phyloP scores from a whole-genome alignment of 2,888 invertebrate genomes.

The Chironomus tentans region DNA sequence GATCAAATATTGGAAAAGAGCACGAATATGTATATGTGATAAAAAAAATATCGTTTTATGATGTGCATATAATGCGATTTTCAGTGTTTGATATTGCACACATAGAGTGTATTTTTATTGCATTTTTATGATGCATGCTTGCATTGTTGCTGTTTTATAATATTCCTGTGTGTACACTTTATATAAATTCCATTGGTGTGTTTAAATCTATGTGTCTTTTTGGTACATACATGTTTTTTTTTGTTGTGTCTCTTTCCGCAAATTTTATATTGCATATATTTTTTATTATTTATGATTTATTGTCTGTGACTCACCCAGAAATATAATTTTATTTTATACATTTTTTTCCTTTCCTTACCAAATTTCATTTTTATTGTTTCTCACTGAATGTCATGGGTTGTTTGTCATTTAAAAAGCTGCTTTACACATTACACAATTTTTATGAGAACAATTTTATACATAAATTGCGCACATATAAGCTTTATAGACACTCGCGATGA shows the following conservation, averaged over 20 bases:
- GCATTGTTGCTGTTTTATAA: not conserved
- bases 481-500: too few species aligned
- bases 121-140: conserved; percentile 24
- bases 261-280: too few species aligned
- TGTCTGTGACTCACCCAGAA: too few species aligned
- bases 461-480: not conserved
- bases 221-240: too few species aligned
- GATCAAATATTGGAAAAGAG: not conserved
- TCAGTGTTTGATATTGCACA: conserved; percentile 9
- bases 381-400: not conserved
- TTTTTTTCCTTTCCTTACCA: too few species aligned
- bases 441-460: not conserved
- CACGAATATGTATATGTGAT: not conserved
- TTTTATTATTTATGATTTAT: too few species aligned
- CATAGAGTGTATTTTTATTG: conserved; percentile 11
- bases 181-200: not conserved
- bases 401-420: not conserved
- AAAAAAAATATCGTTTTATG: conserved; percentile 5
- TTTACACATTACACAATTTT: not conserved
- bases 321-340: too few species aligned
- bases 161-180: not conserved
- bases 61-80: conserved; percentile 23
- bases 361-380: not conserved
- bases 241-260: too few species aligned
- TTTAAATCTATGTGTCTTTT: too few species aligned